Evolutionary conservation across 2,888 invertebrate genomes (phyloP), one percentile per base, ranked within the genome.

Genomic region (Fragum fragum): DNA sequence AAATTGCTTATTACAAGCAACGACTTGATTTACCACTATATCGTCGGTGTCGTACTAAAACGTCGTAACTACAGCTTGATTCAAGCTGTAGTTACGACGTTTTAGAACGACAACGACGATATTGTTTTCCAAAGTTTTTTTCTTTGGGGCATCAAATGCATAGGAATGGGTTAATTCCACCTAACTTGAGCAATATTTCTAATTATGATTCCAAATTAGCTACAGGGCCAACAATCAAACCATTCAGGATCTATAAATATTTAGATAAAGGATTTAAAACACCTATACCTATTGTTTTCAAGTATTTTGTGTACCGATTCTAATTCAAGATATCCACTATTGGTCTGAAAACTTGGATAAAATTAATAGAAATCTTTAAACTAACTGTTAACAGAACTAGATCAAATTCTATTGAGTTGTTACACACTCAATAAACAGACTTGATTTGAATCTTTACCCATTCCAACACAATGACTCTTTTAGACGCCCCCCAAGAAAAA

Each of bases 201-300:
- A 61, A 61, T 61, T 32, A 61, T 7, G n/a, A n/a, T n/a, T n/a
- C 11, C 57, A 23, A 5, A 57, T 57, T 57, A 5, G n/a, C 47
- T 47, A 5, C 16, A 47, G 47, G 47, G 47, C 47, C 47, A 47
- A 9, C 47, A 47, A 18, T 14, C 47, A 47, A 47, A 3, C 26
- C n/a, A 61, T 61, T 61, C 29, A 61, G 61, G n/a, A 66, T 39
- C 21, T 66, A 42, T 66, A 42, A 36, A 66, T 66, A 66, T 42
- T 66, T 42, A 36, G 66, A 66, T 66, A 66, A 66, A 39, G 66
- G 47, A 39, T 66, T 66, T 66, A 42, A 66, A 66, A 66, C 66
- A 42, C 39, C 66, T n/a, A 66, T 66, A 66, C 66, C 66, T 42
- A 66, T 66, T 66, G 66, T 66, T 66, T 66, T 42, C 42, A 42